Base-by-base conservation (phyloP, 2,113 vertebrate species). In the Microtus ochrogaster region DNA sequence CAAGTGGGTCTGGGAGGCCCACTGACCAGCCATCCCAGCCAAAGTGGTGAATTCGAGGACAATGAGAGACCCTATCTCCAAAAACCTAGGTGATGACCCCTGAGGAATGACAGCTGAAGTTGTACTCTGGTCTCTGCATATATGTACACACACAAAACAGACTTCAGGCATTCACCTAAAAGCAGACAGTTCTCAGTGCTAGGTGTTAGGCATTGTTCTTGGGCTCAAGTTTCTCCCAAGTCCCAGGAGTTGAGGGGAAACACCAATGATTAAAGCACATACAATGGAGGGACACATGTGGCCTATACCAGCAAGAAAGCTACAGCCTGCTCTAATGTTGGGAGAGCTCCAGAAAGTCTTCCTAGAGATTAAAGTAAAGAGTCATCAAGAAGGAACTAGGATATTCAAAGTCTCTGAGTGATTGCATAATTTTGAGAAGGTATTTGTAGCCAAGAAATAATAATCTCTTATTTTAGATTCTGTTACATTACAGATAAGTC, bases 371-470 rank as follows among this genome's bases (percentile, higher is more conserved):
- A 68, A 96, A 73, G n/a, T 16, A 14, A 66, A 82, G 55, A 52
- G 8, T 63, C 87, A 47, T 49, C 21, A 21, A 82, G 76, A 52
- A 77, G 44, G 76, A 52, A 66, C 68, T 55, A 22, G 58, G 39
- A 89, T 47, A 22, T 91, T 41, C 81, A 41, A 95, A 85, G 44
- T 24, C 13, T 95, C 91, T 79, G 68, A n/a, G 86, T 26, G 79
- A 77, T 9, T 39, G 36, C 44, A 78, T 91, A 16, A 39, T 96
- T 95, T 77, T 84, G n/a, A 85, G 77, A 85, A 89, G 19, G 16
- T 44, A 47, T 47, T 72, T 77, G 49, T 74, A 66, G 52, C 55
- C 81, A 91, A 96, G 85, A 92, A 94, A 88, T 87, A 65, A 49
- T 36, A 16, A 68, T 91, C 41, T 33, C 58, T 58, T 79, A 76